These are phyloP conservation scores for Pyrochroa serraticornis DNA, from an alignment of 2,888 invertebrate species.

Conservation along the genomic window DNA sequence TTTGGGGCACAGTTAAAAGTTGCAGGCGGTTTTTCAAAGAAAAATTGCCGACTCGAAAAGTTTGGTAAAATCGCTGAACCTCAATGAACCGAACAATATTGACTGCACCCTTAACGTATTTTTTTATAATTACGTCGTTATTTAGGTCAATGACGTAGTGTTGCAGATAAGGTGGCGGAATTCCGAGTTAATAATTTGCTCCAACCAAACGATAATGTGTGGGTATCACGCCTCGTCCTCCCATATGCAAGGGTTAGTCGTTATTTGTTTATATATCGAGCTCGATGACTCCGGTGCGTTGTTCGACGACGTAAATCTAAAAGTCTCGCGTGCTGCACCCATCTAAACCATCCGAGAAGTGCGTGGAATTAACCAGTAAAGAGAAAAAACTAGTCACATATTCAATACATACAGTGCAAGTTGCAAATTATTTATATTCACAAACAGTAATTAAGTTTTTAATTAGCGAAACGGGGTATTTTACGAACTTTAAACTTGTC, in stretches of 20 bases:
- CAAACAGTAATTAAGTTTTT: background rate
- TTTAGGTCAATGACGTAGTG: background rate
- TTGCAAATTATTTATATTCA: background rate
- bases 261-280: constrained; percentile 9
- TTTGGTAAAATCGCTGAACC: no score
- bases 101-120: constrained; percentile 23
- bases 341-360: constrained; percentile 49
- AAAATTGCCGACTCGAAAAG: no score
- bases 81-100: no score
- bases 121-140: background rate
- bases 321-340: constrained; percentile 47
- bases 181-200: constrained; percentile 18
- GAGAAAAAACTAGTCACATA: constrained; percentile 47
- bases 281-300: constrained; percentile 37
- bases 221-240: constrained; percentile 22
- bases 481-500: background rate
- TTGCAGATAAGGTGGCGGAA: constrained; percentile 6
- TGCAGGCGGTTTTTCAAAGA: no score
- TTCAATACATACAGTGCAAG: constrained; percentile 42
- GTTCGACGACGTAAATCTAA: constrained; percentile 47
- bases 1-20: no score
- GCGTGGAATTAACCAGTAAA: constrained; percentile 53
- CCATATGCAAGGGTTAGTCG: constrained; percentile 4
- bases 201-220: constrained; percentile 22
- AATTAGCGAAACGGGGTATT: background rate